A percentile compares a stretch with the other conserved stretches of the same genome.
phyloP scores from a whole-genome alignment of 2,888 invertebrate genomes.

The Odontomyia ornata region DNA sequence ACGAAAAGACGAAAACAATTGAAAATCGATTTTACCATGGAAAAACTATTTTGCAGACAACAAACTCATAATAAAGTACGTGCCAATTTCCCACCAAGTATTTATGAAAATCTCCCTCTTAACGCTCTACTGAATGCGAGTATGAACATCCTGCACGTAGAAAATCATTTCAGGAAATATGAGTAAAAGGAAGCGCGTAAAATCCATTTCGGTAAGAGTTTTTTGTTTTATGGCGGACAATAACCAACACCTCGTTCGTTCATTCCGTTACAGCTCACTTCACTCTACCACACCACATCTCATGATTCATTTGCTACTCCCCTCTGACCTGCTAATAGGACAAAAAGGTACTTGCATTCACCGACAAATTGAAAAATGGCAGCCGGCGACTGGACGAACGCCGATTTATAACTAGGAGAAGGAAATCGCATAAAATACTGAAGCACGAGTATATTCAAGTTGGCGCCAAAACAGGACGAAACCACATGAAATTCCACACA shows the following conservation, averaged over 20 bases:
- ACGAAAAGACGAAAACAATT: slow-evolving; percentile 2
- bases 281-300: not conserved
- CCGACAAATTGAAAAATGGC: slow-evolving; percentile 30
- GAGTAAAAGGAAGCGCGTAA: not conserved
- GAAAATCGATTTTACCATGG: not conserved
- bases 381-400: slow-evolving; percentile 9
- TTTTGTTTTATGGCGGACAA: slow-evolving; percentile 29
- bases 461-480: slow-evolving; percentile 15
- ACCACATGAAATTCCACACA: slow-evolving; percentile 20
- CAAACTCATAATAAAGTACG: not conserved
- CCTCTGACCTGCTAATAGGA: slow-evolving; percentile 13
- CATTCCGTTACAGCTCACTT: not conserved
- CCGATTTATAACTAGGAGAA: slow-evolving; percentile 25
- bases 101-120: slow-evolving; percentile 1
- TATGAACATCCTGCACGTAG: too few species aligned
- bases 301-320: not conserved
- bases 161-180: not conserved
- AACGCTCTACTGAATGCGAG: too few species aligned
- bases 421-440: too few species aligned
- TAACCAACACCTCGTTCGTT: slow-evolving; percentile 24
- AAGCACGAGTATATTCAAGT: not conserved
- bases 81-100: slow-evolving; percentile 16
- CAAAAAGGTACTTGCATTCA: not conserved
- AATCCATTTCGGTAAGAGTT: slow-evolving; percentile 6
- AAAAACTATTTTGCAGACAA: not conserved